Conservation (phyloP, 2,113 vertebrate species). For the Nipponia nippon region DNA sequence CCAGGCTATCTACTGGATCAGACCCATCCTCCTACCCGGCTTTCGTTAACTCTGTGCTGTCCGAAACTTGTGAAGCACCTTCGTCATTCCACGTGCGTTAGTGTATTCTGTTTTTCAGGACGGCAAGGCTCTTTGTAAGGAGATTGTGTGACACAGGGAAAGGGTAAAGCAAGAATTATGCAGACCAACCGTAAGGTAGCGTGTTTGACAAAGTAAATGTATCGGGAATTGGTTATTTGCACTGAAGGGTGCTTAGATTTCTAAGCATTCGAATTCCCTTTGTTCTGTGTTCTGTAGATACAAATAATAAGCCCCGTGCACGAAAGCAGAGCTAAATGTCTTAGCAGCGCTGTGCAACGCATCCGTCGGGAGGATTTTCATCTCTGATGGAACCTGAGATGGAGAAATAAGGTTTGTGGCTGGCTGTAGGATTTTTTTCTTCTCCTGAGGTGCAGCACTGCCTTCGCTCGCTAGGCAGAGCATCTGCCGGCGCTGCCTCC, state of each 20-base stretch:
- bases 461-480: rapidly evolving
- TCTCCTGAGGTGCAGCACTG: background rate
- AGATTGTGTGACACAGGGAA: too few species aligned
- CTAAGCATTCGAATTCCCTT: too few species aligned
- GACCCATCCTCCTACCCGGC: background rate
- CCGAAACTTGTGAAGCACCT: background rate
- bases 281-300: too few species aligned
- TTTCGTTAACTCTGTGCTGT: background rate
- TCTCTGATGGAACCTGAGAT: background rate
- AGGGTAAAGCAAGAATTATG: background rate
- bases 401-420: background rate
- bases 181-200: background rate
- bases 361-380: background rate
- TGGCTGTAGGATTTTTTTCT: background rate
- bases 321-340: background rate
- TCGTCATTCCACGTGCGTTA: rapidly evolving
- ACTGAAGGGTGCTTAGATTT: background rate
- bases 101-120: background rate
- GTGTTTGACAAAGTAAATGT: background rate
- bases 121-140: background rate
- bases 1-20: background rate
- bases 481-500: background rate
- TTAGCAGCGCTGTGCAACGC: rapidly evolving
- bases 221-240: background rate
- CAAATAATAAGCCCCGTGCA: background rate